Base-by-base conservation (phyloP, 2,888 invertebrate species). In the Penaeus monodon region DNA sequence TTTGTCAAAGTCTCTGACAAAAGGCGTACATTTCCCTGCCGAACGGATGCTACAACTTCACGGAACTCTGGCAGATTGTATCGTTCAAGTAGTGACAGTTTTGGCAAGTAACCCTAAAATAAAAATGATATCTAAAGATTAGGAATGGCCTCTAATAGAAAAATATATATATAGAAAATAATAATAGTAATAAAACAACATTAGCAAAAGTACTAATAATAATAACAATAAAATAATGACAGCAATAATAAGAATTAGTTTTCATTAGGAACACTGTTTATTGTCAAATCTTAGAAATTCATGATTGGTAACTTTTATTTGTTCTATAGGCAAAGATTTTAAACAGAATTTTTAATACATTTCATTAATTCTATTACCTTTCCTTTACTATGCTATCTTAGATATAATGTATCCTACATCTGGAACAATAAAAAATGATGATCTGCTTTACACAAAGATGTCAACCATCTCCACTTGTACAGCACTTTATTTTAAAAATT, bases 31-130 rank as follows among this genome's bases (percentile, higher is more conserved):
- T 99, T 96, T 12, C 99, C 99, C 91, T 96, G 95, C 93, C 96
- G 97, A 0, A 99, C 96, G 4, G 98, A 96, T 91, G 95, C 94
- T 0, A 97, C 96, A 57, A 99, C 94, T 91, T 98, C 97, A 94
- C 96, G 95, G 92, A 99, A 98, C 92, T 98, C 96, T 91, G 96
- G 93, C 3, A 99, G 94, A 92, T 98, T 96, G 93, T 98, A 99
- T 91, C 98, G 97, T 92, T 96, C 94, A 57, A 99, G 93, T 6
- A 99, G 94, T 74, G 93, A 93, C 90, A 94, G 94, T 68, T 95
- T 96, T n/a, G 99, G 99, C 95, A 99, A 96, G 91, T 95, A 97
- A 0, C 99, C 99, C 94, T 94, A 91, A 68, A 92, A 91, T 84
- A 87, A 81, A 70, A 66, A 74, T 29, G 78, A 49, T 44, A 20